These are phyloP conservation scores for Euura lappo DNA, from an alignment of 1,140 invertebrate species.

Conservation along the genomic window DNA sequence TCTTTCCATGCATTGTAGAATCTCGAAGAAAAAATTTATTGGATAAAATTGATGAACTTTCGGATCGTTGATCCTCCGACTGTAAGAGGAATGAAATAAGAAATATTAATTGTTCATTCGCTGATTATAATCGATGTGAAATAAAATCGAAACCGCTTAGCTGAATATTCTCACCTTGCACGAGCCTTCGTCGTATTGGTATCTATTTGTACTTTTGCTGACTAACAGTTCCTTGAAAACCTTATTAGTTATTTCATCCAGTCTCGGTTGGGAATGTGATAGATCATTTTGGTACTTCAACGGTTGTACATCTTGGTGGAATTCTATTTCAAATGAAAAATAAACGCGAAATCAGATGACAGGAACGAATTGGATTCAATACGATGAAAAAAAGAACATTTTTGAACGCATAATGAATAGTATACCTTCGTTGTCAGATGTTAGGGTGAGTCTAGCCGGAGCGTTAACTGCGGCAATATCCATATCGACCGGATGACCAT, in stretches of 20 bases:
- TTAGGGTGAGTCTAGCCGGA: conserved; percentile 48
- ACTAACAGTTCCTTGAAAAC: conserved; percentile 84
- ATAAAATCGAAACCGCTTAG: conserved; percentile 8
- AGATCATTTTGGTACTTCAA: conserved; percentile 43
- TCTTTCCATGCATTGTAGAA: conserved; percentile 61
- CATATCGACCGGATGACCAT: conserved; percentile 49
- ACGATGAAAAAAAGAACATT: conserved; percentile 11
- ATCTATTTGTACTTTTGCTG: conserved; percentile 60
- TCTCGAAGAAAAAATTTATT: conserved; percentile 73
- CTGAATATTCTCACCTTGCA: conserved; percentile 62
- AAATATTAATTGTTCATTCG: conserved; percentile 28
- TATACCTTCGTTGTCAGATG: conserved; percentile 50
- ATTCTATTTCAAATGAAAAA: conserved; percentile 30
- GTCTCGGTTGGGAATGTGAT: conserved; percentile 57
- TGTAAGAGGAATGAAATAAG: conserved; percentile 53
- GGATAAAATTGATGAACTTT: conserved; percentile 73
- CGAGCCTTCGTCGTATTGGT: conserved; percentile 60
- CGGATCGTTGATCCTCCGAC: conserved; percentile 78
- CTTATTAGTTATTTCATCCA: conserved; percentile 85
- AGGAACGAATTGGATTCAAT: not conserved
- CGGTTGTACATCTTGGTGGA: conserved; percentile 32
- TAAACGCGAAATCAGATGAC: conserved; percentile 6
- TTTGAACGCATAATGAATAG: conserved; percentile 7
- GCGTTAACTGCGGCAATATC: conserved; percentile 53
- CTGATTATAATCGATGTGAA: conserved; percentile 8